Evolutionary conservation across 2,888 invertebrate genomes (phyloP), one percentile per base, ranked within the genome.

Genomic region (Rhamnusium bicolor): DNA sequence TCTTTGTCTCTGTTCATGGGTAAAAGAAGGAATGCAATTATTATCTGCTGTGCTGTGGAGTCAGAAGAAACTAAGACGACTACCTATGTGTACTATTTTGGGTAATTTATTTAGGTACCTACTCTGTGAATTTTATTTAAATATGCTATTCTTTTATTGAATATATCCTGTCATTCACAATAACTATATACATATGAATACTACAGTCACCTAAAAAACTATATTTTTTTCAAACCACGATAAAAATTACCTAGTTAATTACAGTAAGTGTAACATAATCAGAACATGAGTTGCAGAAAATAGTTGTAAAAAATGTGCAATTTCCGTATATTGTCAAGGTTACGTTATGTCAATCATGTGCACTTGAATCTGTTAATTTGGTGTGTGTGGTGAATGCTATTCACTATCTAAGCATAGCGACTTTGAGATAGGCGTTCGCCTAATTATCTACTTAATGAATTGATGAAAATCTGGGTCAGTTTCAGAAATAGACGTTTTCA

Each of bases 391-490:
- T 14, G 49, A 18, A 18, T 51, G 18, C 51, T 51, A 19, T 51
- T 51, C 19, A 10, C 19, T 4, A 19, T 7, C 10, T 7, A 51
- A 2, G 8, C 3, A 51, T 18, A 10, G 18, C 19, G 51, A 51
- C 16, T 19, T 19, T 51, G 16, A 51, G 51, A 46, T 18, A 46
- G 61, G 46, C 61, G n/a, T 19, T 51, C 27, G 29, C 56, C 16
- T 46, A 67, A 56, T 32, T 67, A 46, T 40, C 46, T 21, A 47
- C 19, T 54, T 67, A 51, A 46, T 32, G 10, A 51, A 67, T 40
- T 67, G 2, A 24, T 54, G 21, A n/a, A 29, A 32, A 56, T 67
- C 51, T 67, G 46, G 67, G 67, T 67, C 67, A 67, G 56, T 21
- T 53, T 56, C 56, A 67, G 56, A 67, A 67, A 67, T 67, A 67